Evolutionary conservation across 2,797 vertebrate genomes (phyloP).

Genomic region (Octomys mimax): DNA sequence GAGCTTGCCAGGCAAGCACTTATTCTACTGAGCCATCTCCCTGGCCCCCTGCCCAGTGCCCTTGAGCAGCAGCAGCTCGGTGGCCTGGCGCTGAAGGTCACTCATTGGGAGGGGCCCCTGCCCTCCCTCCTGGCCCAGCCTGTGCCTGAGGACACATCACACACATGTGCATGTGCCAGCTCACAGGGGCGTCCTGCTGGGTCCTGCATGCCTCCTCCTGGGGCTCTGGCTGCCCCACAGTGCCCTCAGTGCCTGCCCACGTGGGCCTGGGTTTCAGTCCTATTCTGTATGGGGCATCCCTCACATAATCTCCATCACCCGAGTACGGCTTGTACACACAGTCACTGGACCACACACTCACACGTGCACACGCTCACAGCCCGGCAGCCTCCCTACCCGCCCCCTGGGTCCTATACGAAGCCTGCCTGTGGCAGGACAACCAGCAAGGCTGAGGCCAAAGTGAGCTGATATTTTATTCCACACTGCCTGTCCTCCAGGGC

Average conservation of each 20-base stretch:
- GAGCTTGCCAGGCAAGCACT: too few species aligned
- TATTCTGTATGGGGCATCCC: background rate
- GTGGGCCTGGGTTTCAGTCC: background rate
- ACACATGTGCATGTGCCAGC: background rate
- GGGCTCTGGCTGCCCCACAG: background rate
- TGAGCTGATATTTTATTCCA: slow-evolving; percentile 62
- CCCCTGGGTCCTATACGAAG: background rate
- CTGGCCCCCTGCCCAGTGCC: too few species aligned
- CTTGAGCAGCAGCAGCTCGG: background rate
- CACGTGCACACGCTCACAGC: background rate
- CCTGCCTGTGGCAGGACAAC: background rate
- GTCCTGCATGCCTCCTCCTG: too few species aligned
- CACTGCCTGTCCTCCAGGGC: fast-evolving
- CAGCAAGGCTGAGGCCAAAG: background rate
- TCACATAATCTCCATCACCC: background rate
- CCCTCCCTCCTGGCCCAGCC: background rate
- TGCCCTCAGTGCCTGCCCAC: background rate
- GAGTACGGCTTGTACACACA: background rate
- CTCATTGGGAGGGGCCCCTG: background rate
- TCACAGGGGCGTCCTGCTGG: background rate
- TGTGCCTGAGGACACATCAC: background rate
- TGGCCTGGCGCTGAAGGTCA: background rate
- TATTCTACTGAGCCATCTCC: too few species aligned
- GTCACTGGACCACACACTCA: background rate
- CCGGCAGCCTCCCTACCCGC: background rate